These are phyloP conservation scores for Acanthornis magna DNA, from an alignment of 2,797 vertebrate species.

Conservation along the genomic window DNA sequence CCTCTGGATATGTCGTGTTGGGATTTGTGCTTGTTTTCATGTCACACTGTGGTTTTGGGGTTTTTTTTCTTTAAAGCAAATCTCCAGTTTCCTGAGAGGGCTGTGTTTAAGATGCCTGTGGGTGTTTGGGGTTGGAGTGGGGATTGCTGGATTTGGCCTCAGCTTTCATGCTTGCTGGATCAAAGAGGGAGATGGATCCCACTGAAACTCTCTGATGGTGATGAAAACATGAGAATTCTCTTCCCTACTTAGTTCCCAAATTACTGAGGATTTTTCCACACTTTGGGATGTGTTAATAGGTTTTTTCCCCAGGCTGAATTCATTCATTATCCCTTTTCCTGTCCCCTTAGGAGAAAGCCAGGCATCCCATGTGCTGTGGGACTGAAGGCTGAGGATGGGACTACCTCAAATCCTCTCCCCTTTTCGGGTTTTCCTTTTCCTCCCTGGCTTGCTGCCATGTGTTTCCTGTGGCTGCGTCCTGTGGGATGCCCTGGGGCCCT, in stretches of 20 bases:
- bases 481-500: not conserved
- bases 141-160: not conserved
- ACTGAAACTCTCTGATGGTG: not conserved
- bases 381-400: not conserved
- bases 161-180: not conserved
- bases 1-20: not conserved
- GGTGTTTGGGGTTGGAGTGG: not conserved
- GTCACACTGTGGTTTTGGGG: not conserved
- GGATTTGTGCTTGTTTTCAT: not conserved
- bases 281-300: not conserved
- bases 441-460: fast-evolving
- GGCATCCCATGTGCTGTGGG: not conserved
- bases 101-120: not conserved
- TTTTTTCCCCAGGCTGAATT: not conserved
- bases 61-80: not conserved
- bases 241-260: not conserved
- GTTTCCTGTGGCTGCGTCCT: not conserved
- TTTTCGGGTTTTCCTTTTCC: not conserved
- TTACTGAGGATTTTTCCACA: not conserved
- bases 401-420: not conserved
- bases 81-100: not conserved
- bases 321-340: fast-evolving
- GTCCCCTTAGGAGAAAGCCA: not conserved
- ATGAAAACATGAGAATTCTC: not conserved
- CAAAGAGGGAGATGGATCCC: not conserved